Percentiles rank a stretch among this genome's conserved stretches.
phyloP scores from a whole-genome alignment of 2,113 vertebrate species.

The Ibidorhyncha struthersii region DNA sequence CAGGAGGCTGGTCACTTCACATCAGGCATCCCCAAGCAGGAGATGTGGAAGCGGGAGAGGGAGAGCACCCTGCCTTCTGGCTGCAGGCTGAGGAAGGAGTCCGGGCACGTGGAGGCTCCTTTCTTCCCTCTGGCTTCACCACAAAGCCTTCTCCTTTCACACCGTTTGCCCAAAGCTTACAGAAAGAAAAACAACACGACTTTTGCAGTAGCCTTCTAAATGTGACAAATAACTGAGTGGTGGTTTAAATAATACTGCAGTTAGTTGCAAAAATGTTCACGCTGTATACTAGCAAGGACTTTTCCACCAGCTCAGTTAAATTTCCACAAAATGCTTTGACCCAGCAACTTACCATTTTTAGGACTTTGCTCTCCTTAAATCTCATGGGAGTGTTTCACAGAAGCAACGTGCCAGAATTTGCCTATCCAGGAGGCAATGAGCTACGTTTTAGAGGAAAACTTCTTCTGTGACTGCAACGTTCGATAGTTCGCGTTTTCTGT shows the following conservation, averaged over 20 bases:
- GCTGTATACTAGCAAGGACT: rapidly evolving
- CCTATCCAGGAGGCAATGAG: neutral
- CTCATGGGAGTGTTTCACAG: neutral
- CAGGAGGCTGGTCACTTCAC: neutral
- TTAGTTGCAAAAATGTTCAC: neutral
- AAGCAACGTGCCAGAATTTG: neutral
- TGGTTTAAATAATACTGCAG: neutral
- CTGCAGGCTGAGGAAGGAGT: neutral
- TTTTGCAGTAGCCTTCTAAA: neutral
- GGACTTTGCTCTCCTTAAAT: neutral
- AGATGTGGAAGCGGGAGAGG: neutral
- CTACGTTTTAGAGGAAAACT: neutral
- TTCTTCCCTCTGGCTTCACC: neutral
- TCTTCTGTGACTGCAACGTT: neutral
- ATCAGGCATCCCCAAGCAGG: neutral
- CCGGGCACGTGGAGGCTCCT: neutral
- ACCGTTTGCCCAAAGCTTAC: neutral
- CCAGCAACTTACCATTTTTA: neutral
- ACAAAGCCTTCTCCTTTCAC: neutral
- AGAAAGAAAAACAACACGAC: neutral
- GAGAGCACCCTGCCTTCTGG: neutral
- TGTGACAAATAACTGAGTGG: neutral
- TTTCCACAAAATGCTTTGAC: neutral
- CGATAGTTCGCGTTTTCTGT: neutral
- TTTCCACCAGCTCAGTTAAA: neutral